Evolutionary conservation across 2,797 vertebrate genomes (phyloP).

Genomic region (Delichon dasypus): DNA sequence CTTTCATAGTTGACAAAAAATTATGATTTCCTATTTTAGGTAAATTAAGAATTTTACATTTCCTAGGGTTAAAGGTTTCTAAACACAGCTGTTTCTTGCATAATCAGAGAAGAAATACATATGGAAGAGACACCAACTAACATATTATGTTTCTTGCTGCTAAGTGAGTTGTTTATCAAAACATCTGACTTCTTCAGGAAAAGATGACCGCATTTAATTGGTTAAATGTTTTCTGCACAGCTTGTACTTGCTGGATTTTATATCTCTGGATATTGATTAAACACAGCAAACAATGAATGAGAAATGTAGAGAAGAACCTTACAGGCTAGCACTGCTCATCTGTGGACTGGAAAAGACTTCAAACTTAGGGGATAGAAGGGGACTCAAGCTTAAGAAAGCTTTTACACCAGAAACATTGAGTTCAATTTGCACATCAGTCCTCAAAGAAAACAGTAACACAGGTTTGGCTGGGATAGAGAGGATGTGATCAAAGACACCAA

Average conservation of each 20-base stretch:
- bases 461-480: neutral
- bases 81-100: conserved; percentile 1
- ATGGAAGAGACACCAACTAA: neutral
- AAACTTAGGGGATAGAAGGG: neutral
- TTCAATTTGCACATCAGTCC: neutral
- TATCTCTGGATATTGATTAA: neutral
- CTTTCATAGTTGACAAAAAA: conserved; percentile 10
- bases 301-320: neutral
- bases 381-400: neutral
- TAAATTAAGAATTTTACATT: neutral
- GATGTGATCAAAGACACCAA: neutral
- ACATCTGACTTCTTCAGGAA: neutral
- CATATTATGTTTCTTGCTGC: neutral
- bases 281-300: neutral
- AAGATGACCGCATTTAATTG: neutral
- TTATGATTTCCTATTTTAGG: neutral
- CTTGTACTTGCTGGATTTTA: neutral
- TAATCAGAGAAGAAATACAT: conserved; percentile 5
- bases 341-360: neutral
- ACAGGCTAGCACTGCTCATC: neutral
- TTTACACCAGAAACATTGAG: neutral
- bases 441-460: neutral
- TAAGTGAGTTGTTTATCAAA: neutral
- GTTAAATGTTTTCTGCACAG: neutral
- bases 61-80: neutral